A percentile compares a stretch with the other conserved stretches of the same genome.
Conservation (phyloP, 1,140 invertebrate genomes). For the Rhynchophorus ferrugineus region DNA sequence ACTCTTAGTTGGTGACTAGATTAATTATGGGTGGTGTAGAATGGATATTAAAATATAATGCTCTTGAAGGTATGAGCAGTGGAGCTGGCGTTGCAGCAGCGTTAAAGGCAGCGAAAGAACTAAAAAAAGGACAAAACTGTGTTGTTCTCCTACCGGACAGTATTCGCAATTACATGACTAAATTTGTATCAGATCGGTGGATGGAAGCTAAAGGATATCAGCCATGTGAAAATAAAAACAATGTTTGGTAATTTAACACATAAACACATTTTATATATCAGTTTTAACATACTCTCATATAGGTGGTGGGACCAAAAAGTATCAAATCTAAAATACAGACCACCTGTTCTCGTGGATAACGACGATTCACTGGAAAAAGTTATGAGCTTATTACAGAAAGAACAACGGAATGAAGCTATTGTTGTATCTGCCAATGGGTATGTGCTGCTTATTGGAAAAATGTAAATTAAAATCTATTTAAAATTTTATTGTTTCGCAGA, state of each 20-base stretch:
- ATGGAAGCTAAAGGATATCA: constrained; percentile 77
- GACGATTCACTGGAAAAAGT: constrained; percentile 55
- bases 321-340: constrained; percentile 50
- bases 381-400: constrained; percentile 52
- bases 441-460: not conserved
- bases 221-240: constrained; percentile 40
- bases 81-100: constrained; percentile 79
- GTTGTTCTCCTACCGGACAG: constrained; percentile 91
- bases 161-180: constrained; percentile 97
- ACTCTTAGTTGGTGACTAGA: constrained; percentile 70
- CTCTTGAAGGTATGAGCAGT: constrained; percentile 71
- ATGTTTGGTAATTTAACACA: constrained; percentile 54
- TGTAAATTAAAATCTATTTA: too few species aligned
- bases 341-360: constrained; percentile 50
- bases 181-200: constrained; percentile 94
- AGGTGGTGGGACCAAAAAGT: constrained; percentile 72
- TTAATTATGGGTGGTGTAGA: not conserved
- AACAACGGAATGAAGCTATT: constrained; percentile 60
- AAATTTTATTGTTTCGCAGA: constrained; percentile 49
- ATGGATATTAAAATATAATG: not conserved
- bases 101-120: constrained; percentile 65
- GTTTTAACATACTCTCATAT: constrained; percentile 22
- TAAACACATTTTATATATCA: constrained; percentile 7
- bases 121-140: constrained; percentile 77
- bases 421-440: constrained; percentile 57